phyloP scores from a whole-genome alignment of 1,140 invertebrate species.

The Babylonia areolata region DNA sequence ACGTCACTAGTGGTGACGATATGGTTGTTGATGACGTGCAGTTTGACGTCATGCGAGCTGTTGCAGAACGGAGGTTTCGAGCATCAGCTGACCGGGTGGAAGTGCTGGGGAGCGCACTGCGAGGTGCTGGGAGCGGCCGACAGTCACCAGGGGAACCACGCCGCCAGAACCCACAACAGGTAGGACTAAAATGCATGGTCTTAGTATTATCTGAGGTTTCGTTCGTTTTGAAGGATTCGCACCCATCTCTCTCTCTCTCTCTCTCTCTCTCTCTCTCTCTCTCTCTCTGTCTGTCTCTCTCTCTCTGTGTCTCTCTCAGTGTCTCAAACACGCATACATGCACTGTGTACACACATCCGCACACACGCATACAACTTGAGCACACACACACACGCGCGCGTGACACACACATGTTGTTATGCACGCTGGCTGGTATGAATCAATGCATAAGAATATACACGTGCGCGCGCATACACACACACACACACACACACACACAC shows the following conservation, averaged over 20 bases:
- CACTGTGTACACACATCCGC: no score
- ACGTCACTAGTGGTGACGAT: not conserved
- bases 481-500: no score
- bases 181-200: not conserved
- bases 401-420: no score
- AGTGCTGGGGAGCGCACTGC: not conserved
- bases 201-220: not conserved
- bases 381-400: no score
- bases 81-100: not conserved
- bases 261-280: not conserved
- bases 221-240: not conserved
- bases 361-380: no score
- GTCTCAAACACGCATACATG: not conserved
- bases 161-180: not conserved
- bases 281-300: not conserved
- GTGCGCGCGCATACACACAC: no score
- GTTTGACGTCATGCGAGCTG: slow-evolving; percentile 14
- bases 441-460: no score
- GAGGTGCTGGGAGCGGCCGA: not conserved
- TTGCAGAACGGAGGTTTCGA: slow-evolving; percentile 18
- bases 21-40: not conserved
- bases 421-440: no score
- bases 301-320: not conserved
- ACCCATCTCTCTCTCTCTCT: not conserved
- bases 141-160: not conserved